Conservation (phyloP, 2,888 invertebrate species). For the Scelioninae gen. 1 region DNA sequence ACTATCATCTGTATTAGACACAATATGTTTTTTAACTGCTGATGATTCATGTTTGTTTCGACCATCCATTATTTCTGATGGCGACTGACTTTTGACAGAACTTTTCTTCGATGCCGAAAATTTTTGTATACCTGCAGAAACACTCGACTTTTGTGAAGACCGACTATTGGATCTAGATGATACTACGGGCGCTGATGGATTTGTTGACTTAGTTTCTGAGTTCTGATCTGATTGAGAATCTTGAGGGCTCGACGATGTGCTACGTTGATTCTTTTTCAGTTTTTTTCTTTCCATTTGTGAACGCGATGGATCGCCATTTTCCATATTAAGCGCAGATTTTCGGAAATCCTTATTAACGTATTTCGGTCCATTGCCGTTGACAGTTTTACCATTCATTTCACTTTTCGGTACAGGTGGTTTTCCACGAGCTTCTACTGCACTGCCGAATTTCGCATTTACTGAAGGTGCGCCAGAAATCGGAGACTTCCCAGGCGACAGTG, state of each 20-base stretch:
- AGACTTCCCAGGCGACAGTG: constrained; percentile 74
- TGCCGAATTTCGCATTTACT: constrained; percentile 77
- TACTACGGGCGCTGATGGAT: too few species aligned
- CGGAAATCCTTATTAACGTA: constrained; percentile 90
- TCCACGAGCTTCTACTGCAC: constrained; percentile 79
- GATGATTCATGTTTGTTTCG: constrained; percentile 19
- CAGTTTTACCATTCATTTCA: constrained; percentile 79
- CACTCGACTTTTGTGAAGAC: constrained; percentile 38
- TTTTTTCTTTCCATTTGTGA: constrained; percentile 76
- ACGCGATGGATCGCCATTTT: constrained; percentile 80
- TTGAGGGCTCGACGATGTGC: too few species aligned
- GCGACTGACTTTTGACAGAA: constrained; percentile 32
- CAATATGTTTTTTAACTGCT: constrained; percentile 27
- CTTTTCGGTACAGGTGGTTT: constrained; percentile 85
- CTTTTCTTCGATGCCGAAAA: constrained; percentile 67
- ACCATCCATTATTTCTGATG: constrained; percentile 6
- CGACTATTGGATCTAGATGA: constrained; percentile 24
- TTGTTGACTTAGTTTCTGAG: too few species aligned
- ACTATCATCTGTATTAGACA: constrained; percentile 78
- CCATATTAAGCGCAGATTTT: constrained; percentile 90
- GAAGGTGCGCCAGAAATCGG: constrained; percentile 73
- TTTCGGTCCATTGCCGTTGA: constrained; percentile 71
- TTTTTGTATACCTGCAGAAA: constrained; percentile 69
- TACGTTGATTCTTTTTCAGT: constrained; percentile 80
- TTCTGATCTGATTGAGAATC: too few species aligned